Percentiles rank a stretch among this genome's conserved stretches.
These are phyloP conservation scores for Pseudochirops cupreus DNA, from an alignment of 2,797 vertebrate species.

Conservation along the genomic window DNA sequence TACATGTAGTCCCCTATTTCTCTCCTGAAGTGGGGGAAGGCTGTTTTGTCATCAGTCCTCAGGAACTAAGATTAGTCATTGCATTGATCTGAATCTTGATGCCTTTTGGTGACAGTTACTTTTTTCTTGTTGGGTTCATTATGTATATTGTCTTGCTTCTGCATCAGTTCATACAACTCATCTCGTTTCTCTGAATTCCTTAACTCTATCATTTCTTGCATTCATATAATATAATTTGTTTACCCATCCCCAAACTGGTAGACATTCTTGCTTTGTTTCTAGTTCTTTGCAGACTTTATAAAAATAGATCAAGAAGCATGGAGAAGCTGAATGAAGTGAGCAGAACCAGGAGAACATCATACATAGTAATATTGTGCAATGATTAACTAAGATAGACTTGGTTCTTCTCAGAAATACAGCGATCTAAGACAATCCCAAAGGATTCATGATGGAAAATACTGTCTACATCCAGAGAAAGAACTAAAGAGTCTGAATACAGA, in stretches of 20 bases:
- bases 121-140: background rate
- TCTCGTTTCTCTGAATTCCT: background rate
- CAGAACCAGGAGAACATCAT: too few relatives aligned
- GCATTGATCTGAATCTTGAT: background rate
- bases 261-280: background rate
- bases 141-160: background rate
- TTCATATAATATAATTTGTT: background rate
- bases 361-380: too few relatives aligned
- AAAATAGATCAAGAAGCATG: background rate
- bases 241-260: background rate
- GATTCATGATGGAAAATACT: too few relatives aligned
- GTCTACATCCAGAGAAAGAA: too few relatives aligned
- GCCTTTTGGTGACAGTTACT: background rate
- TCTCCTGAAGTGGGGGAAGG: background rate
- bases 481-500: too few relatives aligned
- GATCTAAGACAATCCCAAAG: too few relatives aligned
- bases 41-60: background rate
- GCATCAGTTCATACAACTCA: background rate
- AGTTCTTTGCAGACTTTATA: background rate
- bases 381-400: too few relatives aligned
- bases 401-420: too few relatives aligned
- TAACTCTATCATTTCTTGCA: background rate
- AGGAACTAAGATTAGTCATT: background rate
- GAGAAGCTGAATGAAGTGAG: background rate
- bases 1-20: background rate